These are phyloP conservation scores for Zaprionus bogoriensis DNA, from an alignment of 2,888 invertebrate species.

Conservation along the genomic window DNA sequence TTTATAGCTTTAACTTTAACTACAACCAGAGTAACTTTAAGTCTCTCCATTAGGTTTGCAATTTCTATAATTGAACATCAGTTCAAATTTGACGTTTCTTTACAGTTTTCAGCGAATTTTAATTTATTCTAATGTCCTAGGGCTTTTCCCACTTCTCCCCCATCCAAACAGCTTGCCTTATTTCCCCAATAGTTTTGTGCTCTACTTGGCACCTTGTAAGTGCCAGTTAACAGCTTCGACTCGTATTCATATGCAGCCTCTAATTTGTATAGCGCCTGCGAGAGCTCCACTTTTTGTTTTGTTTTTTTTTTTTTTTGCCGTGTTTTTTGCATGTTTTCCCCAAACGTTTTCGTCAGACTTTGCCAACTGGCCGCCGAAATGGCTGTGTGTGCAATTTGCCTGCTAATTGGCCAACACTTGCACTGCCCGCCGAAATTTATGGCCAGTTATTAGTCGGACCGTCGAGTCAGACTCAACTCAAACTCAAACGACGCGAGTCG, in stretches of 20 bases:
- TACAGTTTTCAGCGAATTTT: too few species aligned
- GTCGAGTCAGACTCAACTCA: constrained; percentile 11
- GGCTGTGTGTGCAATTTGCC: constrained; percentile 42
- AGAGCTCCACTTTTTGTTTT: constrained; percentile 9
- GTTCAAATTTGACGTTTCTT: too few species aligned
- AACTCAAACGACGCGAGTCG: too few species aligned
- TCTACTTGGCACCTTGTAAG: constrained; percentile 26
- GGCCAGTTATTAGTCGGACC: constrained; percentile 53
- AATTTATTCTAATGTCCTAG: too few species aligned
- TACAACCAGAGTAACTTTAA: too few species aligned
- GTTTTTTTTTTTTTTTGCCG: not conserved
- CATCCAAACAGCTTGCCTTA: not conserved
- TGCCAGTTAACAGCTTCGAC: constrained; percentile 25
- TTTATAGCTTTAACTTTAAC: too few species aligned
- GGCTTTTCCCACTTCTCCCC: too few species aligned
- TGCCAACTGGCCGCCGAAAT: constrained; percentile 19
- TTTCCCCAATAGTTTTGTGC: constrained; percentile 4
- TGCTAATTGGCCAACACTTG: constrained; percentile 71
- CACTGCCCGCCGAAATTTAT: constrained; percentile 62
- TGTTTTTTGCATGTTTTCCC: not conserved
- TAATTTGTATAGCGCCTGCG: constrained; percentile 48
- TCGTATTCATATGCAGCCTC: constrained; percentile 32
- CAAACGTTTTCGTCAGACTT: constrained; percentile 40
- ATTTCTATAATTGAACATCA: too few species aligned
- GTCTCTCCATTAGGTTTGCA: too few species aligned